Evolutionary conservation across 2,113 vertebrate species (phyloP).

Genomic region (Oceanodroma tethys): DNA sequence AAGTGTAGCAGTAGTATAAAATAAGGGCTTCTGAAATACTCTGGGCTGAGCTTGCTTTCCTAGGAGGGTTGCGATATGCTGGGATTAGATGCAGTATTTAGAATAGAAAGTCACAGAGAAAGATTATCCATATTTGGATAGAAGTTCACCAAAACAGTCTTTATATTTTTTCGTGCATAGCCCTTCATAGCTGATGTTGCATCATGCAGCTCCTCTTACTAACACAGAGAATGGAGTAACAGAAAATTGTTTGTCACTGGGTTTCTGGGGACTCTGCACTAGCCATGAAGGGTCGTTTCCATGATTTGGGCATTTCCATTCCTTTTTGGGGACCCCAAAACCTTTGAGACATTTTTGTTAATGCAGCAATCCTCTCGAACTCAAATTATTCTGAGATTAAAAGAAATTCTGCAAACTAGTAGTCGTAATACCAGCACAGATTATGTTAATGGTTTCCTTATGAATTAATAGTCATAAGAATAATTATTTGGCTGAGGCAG

Average conservation of each 20-base stretch:
- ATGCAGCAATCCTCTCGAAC: background rate
- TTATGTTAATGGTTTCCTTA: background rate
- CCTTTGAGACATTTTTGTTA: background rate
- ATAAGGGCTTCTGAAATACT: background rate
- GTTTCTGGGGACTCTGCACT: background rate
- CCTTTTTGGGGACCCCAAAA: background rate
- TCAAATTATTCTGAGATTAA: background rate
- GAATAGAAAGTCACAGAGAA: background rate
- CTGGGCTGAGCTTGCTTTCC: background rate
- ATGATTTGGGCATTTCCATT: background rate
- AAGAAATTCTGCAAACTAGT: background rate
- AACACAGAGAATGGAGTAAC: background rate
- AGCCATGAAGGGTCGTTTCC: background rate
- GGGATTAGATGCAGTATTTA: background rate
- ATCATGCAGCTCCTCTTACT: background rate
- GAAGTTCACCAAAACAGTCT: background rate
- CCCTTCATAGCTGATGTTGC: background rate
- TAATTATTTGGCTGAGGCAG: background rate
- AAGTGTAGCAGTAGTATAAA: background rate
- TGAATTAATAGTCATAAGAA: background rate
- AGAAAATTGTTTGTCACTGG: background rate
- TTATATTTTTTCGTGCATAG: background rate
- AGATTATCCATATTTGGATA: background rate
- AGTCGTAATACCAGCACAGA: no score
- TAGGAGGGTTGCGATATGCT: background rate